These are phyloP conservation scores for Colletes collaris DNA, from an alignment of 2,888 invertebrate genomes.

Conservation along the genomic window DNA sequence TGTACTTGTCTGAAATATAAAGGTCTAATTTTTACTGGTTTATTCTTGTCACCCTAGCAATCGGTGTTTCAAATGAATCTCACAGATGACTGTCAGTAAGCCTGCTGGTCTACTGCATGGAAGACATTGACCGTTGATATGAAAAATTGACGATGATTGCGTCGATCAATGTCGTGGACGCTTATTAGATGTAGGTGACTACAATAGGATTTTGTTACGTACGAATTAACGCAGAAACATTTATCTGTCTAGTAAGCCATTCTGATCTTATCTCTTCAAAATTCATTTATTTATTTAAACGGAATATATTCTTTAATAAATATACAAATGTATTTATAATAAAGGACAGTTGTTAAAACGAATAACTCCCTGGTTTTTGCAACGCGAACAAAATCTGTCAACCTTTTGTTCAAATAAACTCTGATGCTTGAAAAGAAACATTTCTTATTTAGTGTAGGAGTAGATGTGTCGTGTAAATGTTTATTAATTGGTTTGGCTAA, in stretches of 20 bases:
- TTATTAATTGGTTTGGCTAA: no score
- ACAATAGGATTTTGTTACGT: conserved; percentile 2
- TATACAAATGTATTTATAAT: no score
- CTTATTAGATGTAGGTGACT: conserved; percentile 30
- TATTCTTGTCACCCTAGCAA: conserved; percentile 33
- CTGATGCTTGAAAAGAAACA: no score
- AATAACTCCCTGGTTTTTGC: no score
- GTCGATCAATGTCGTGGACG: conserved; percentile 46
- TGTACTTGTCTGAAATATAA: neutral
- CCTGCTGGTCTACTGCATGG: conserved; percentile 14
- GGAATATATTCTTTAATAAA: no score
- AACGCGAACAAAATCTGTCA: no score
- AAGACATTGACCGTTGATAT: conserved; percentile 52
- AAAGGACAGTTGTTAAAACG: no score
- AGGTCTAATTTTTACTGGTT: conserved; percentile 31
- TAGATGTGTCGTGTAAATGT: no score
- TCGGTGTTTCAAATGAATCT: conserved; percentile 38
- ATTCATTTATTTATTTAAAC: neutral
- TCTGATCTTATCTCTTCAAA: neutral
- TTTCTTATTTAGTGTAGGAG: no score
- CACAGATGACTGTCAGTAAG: conserved; percentile 26
- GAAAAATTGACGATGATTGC: conserved; percentile 46
- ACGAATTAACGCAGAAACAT: neutral
- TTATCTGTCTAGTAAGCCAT: neutral
- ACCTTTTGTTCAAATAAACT: no score